Conservation (phyloP, 2,113 vertebrate species). For the Jaculus jaculus region DNA sequence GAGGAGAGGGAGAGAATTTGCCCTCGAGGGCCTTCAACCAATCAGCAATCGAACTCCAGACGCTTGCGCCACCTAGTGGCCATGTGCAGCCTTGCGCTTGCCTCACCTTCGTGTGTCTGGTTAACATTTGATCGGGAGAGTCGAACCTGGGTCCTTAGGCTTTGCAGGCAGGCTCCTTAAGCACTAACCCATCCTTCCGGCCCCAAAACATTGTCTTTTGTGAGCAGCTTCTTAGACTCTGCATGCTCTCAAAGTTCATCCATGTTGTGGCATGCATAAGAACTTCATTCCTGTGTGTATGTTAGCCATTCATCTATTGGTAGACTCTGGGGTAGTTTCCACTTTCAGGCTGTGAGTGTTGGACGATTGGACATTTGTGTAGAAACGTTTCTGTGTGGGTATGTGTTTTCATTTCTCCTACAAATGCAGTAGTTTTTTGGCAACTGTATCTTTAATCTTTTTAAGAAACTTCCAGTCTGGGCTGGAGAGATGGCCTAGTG, state of each 20-base stretch:
- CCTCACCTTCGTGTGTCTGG: too few species aligned
- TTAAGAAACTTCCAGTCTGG: not conserved
- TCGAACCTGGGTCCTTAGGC: too few species aligned
- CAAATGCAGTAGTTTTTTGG: not conserved
- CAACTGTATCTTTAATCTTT: constrained; percentile 23
- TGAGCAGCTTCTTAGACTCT: not conserved
- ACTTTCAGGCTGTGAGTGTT: not conserved
- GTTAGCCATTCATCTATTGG: not conserved
- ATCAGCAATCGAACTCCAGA: too few species aligned
- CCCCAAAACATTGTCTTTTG: not conserved
- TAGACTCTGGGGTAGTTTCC: not conserved
- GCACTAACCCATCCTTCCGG: too few species aligned
- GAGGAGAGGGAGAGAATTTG: too few species aligned
- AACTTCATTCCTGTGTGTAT: not conserved
- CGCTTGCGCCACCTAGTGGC: too few species aligned
- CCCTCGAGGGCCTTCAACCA: too few species aligned
- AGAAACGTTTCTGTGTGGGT: not conserved
- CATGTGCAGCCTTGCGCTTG: too few species aligned
- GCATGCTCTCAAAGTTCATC: not conserved
- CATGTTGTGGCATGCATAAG: not conserved
- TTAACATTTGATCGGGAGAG: too few species aligned
- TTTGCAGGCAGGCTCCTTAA: too few species aligned
- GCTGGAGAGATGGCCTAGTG: too few species aligned
- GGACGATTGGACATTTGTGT: not conserved
- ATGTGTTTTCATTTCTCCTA: constrained; percentile 35